These are phyloP conservation scores for Himantopus leucocephalus DNA, from an alignment of 2,113 vertebrate genomes.

Conservation along the genomic window DNA sequence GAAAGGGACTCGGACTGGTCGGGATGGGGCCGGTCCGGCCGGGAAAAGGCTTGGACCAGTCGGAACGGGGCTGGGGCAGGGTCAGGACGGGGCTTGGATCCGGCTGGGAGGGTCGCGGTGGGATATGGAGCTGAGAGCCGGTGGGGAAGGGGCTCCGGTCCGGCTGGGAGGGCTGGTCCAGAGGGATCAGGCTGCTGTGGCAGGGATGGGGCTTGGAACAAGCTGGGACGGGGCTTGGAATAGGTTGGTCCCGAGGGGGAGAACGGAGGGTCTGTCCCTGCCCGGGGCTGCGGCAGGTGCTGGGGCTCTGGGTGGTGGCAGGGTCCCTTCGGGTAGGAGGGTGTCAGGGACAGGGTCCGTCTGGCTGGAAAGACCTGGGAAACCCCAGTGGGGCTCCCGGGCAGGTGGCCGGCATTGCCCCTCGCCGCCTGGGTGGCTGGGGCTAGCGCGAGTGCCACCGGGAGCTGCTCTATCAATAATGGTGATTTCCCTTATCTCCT, in stretches of 20 bases:
- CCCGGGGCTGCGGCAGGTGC: neutral
- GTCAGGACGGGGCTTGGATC: neutral
- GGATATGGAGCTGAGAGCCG: neutral
- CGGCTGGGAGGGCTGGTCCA: neutral
- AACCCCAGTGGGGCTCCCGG: accelerated
- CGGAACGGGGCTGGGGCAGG: neutral
- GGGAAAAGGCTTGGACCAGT: neutral
- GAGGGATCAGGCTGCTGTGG: neutral
- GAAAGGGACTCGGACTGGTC: neutral
- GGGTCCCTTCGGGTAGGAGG: neutral
- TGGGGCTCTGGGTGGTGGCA: neutral
- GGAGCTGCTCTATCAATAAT: conserved; percentile 14
- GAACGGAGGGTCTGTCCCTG: accelerated
- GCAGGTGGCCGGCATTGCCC: accelerated
- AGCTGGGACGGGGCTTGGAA: neutral
- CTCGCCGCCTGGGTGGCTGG: neutral
- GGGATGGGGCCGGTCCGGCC: too few species aligned
- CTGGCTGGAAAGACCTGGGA: neutral
- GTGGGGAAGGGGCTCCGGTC: neutral
- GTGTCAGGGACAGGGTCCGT: accelerated
- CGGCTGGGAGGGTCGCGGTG: neutral
- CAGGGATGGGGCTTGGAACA: neutral
- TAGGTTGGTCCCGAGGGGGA: neutral
- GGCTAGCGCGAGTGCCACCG: neutral
- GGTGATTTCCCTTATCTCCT: conserved; percentile 59